Conservation (phyloP, 23 tunicate species). For the Ascidia mentula region DNA sequence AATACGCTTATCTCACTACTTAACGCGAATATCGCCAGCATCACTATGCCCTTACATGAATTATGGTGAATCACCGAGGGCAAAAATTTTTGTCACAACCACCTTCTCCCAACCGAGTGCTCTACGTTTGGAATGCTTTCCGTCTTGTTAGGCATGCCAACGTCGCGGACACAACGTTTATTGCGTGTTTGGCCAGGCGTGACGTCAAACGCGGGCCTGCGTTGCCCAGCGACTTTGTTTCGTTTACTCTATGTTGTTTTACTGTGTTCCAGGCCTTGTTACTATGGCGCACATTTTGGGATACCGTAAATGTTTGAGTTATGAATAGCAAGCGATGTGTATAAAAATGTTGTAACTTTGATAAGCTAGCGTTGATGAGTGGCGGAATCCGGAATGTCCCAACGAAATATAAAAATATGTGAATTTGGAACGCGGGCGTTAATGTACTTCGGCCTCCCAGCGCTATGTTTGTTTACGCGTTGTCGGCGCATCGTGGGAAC, state of each 20-base stretch:
- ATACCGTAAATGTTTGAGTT: background rate
- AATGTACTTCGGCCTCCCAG: background rate
- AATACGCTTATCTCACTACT: background rate
- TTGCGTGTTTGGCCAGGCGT: background rate
- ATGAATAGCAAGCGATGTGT: background rate
- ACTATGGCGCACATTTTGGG: background rate
- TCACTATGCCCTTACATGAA: background rate
- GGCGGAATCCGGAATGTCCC: background rate
- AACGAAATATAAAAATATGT: background rate
- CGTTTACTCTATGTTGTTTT: too few species aligned
- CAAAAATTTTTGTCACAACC: background rate
- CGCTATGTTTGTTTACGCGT: constrained; percentile 4
- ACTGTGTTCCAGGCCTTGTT: background rate
- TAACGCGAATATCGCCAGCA: background rate
- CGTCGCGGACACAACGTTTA: background rate
- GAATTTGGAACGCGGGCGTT: background rate
- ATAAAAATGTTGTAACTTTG: background rate
- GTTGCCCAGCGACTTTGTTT: constrained; percentile 15
- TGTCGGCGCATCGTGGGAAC: background rate
- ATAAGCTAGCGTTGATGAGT: too few species aligned
- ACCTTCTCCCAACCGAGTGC: background rate
- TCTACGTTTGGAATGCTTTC: background rate
- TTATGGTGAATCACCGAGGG: background rate
- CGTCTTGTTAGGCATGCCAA: background rate
- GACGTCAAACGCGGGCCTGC: background rate